These are phyloP conservation scores for Caenorhabditis sp. DNA, from an alignment of 2,888 invertebrate species.

Conservation along the genomic window DNA sequence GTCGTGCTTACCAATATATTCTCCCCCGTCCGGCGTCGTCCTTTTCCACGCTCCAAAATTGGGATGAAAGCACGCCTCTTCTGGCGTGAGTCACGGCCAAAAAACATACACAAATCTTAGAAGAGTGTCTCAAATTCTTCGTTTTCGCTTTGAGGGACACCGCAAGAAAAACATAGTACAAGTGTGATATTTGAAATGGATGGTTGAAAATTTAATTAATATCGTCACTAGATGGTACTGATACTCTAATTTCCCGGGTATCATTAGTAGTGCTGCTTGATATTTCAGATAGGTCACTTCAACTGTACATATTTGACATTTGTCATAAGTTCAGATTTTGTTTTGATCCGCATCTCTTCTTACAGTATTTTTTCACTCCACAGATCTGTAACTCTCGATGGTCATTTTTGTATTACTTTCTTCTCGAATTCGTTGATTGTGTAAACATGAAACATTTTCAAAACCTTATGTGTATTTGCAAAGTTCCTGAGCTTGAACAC, in stretches of 20 bases:
- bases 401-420: conserved; percentile 13
- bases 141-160: conserved; percentile 3
- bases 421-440: conserved; percentile 2
- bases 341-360: too few relatives aligned
- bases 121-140: conserved; percentile 51
- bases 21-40: conserved; percentile 45
- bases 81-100: conserved; percentile 49
- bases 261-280: neutral
- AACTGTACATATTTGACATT: conserved; percentile 17
- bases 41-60: conserved; percentile 61
- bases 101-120: conserved; percentile 57
- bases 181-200: conserved; percentile 10
- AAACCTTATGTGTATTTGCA: conserved; percentile 30
- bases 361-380: too few relatives aligned
- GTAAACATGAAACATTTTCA: conserved; percentile 30
- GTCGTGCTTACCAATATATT: conserved; percentile 60
- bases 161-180: conserved; percentile 49
- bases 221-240: conserved; percentile 13
- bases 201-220: neutral
- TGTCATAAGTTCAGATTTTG: neutral
- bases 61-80: conserved; percentile 62
- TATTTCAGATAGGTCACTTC: neutral
- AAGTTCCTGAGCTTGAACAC: conserved; percentile 19
- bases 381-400: neutral
- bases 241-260: neutral